A percentile compares a stretch with the other conserved stretches of the same genome.
These are phyloP conservation scores for Aromia moschata DNA, from an alignment of 2,888 invertebrate species.

Conservation along the genomic window DNA sequence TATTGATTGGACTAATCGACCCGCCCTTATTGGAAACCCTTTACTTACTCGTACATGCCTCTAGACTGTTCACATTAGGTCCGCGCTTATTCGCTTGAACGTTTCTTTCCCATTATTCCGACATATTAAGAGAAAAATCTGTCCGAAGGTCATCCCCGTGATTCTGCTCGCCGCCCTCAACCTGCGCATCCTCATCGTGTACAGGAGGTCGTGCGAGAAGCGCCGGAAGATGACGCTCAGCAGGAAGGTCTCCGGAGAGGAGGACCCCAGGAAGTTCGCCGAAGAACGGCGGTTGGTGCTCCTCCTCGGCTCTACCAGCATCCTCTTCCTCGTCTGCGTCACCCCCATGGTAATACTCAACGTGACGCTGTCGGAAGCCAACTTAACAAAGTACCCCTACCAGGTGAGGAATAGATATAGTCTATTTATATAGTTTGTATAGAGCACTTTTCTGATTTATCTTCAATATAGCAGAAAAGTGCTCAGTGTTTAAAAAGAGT, in stretches of 20 bases:
- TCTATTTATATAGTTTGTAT: too few species aligned
- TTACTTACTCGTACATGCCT: too few species aligned
- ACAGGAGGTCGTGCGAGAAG: conserved; percentile 72
- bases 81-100: too few species aligned
- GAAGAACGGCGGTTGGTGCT: conserved; percentile 74
- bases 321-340: conserved; percentile 74
- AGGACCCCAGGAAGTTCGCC: conserved; percentile 73
- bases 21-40: too few species aligned
- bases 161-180: conserved; percentile 73
- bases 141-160: conserved; percentile 76
- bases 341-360: conserved; percentile 78
- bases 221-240: conserved; percentile 73
- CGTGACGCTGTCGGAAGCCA: conserved; percentile 72
- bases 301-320: conserved; percentile 73
- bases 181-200: conserved; percentile 72
- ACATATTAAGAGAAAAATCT: too few species aligned
- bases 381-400: conserved; percentile 70
- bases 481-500: too few species aligned
- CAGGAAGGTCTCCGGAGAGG: conserved; percentile 68
- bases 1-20: too few species aligned
- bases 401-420: conserved; percentile 69
- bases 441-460: too few species aligned
- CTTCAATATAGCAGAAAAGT: too few species aligned
- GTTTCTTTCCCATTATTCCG: too few species aligned
- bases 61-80: too few species aligned